Evolutionary conservation across 2,888 invertebrate genomes (phyloP), one percentile per base, ranked within the genome.

Genomic region (Sesia apiformis): DNA sequence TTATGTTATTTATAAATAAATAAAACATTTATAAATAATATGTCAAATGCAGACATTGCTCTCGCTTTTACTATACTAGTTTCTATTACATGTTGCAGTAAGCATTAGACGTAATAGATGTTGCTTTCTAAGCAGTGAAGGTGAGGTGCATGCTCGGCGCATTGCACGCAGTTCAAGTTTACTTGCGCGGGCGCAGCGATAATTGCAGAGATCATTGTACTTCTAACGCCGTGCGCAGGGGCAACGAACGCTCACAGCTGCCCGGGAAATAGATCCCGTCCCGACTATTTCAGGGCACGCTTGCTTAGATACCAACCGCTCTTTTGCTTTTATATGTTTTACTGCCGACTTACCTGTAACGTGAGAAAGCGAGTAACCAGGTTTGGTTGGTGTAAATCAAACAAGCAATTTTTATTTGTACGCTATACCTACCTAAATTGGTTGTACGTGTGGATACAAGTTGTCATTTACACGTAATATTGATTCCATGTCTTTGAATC

Each of bases 71-170:
- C 78, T 8, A 38, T 43, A 38, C 53, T 38, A 49, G 49, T 39
- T 40, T 39, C 40, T 49, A 67, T 69, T 68, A 60, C 65, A 62
- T 57, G 57, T 55, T 57, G 64, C 65, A 63, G 73, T 64, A 74
- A 74, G 72, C 72, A 75, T 72, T 73, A 76, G 74, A 78, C 76
- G 81, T 81, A 83, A 80, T 78, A 78, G 74, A 69, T 76, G 78
- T 82, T 81, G 85, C 86, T 88, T 88, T 88, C 87, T 88, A 87
- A 81, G 82, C 80, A 84, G 84, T 77, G 86, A 86, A 87, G 85
- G 86, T 86, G 83, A 83, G 83, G 81, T 79, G 82, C 75, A 80
- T 75, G 78, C 68, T 66, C 70, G 70, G 70, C 70, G 74, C 77
- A 75, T 76, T 74, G 78, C 80, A 73, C 70, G 75, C 78, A 82